These are phyloP conservation scores for Osmoderma eremita DNA, from an alignment of 2,888 invertebrate genomes.

Conservation along the genomic window DNA sequence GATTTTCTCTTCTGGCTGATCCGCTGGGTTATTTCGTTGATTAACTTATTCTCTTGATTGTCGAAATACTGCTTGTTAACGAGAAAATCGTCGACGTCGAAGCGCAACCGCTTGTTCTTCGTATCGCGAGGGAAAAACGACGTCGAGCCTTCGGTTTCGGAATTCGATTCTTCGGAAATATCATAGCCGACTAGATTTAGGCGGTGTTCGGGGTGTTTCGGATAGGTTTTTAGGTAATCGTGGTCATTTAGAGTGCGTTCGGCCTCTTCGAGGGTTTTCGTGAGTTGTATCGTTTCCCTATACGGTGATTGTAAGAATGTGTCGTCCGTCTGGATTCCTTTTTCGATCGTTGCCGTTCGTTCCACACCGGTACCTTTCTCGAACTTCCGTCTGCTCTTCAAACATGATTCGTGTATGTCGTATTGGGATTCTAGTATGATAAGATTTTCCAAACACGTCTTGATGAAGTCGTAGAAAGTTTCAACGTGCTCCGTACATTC, in stretches of 20 bases:
- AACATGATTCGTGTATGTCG: constrained; percentile 59
- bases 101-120: not conserved
- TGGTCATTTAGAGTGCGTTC: constrained; percentile 44
- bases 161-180: constrained; percentile 52
- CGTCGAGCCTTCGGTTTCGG: constrained; percentile 44
- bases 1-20: constrained; percentile 57
- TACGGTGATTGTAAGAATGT: no score
- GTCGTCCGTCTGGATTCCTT: constrained; percentile 60
- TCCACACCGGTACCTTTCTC: constrained; percentile 58
- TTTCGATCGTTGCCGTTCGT: constrained; percentile 55
- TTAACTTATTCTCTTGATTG: constrained; percentile 56
- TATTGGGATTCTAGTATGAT: constrained; percentile 60
- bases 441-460: constrained; percentile 60
- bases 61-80: constrained; percentile 52
- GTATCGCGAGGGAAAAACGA: not conserved
- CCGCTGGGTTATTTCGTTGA: constrained; percentile 58
- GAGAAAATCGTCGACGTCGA: constrained; percentile 39
- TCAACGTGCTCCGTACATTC: constrained; percentile 59
- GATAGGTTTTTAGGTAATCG: constrained; percentile 21
- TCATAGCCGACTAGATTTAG: constrained; percentile 58
- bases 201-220: not conserved
- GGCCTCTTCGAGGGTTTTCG: constrained; percentile 39
- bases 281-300: constrained; percentile 25
- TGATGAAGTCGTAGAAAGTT: constrained; percentile 59
- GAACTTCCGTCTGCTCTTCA: constrained; percentile 59